phyloP scores from a whole-genome alignment of 2,888 invertebrate genomes.

The Choristoneura rosaceana region DNA sequence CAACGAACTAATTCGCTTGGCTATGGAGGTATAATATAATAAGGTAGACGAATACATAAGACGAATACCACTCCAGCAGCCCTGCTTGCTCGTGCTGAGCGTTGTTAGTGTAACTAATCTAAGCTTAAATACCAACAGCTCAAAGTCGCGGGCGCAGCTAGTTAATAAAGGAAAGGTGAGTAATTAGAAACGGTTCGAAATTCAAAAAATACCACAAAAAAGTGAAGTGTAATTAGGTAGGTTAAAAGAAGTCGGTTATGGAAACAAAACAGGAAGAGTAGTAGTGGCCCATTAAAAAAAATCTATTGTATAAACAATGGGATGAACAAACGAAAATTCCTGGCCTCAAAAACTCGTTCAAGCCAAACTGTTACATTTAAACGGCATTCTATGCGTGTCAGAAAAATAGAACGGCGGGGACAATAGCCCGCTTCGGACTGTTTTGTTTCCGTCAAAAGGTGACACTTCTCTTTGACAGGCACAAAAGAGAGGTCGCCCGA shows the following conservation, averaged over 20 bases:
- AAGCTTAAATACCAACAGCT: too few species aligned
- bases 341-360: conserved; percentile 25
- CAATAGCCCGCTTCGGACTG: conserved; percentile 47
- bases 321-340: conserved; percentile 25
- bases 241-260: not conserved
- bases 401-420: conserved; percentile 41
- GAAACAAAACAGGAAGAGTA: conserved; percentile 3
- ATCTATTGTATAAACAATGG: conserved; percentile 8
- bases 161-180: not conserved
- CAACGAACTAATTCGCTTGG: too few species aligned
- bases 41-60: too few species aligned
- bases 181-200: not conserved
- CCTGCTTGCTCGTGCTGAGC: too few species aligned
- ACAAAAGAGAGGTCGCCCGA: conserved; percentile 50
- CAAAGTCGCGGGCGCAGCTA: too few species aligned
- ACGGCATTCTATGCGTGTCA: conserved; percentile 42
- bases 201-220: conserved; percentile 6
- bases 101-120: too few species aligned
- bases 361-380: conserved; percentile 37
- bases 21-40: too few species aligned
- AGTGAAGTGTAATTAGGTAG: not conserved
- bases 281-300: conserved; percentile 7
- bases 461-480: conserved; percentile 58
- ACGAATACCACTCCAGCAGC: too few species aligned
- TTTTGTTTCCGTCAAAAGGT: conserved; percentile 61